A percentile compares a stretch with the other conserved stretches of the same genome.
These are phyloP conservation scores for Hypotaenidia okinawae DNA, from an alignment of 2,797 vertebrate genomes.

Conservation along the genomic window DNA sequence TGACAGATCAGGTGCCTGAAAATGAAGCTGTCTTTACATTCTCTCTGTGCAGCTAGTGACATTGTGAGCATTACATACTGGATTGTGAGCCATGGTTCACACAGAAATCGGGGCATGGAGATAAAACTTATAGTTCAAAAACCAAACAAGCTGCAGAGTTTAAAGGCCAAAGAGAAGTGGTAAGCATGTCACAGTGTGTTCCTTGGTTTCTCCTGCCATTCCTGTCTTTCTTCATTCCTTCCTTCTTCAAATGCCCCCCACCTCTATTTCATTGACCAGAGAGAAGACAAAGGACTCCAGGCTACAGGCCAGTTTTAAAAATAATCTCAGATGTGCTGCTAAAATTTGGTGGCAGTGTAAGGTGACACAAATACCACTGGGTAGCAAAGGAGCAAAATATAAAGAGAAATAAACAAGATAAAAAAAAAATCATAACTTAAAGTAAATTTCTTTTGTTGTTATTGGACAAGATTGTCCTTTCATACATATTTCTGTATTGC, in stretches of 20 bases:
- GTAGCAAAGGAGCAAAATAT: not conserved
- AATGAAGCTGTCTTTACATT: not conserved
- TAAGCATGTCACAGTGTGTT: not conserved
- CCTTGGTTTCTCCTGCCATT: not conserved
- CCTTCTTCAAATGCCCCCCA: not conserved
- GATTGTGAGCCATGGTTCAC: not conserved
- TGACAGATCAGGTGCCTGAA: not conserved
- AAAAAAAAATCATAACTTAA: not conserved
- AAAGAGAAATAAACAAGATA: not conserved
- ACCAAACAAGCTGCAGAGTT: not conserved
- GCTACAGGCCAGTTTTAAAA: not conserved
- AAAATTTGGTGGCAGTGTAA: not conserved
- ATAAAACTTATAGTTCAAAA: not conserved
- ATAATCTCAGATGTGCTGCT: not conserved
- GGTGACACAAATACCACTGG: not conserved
- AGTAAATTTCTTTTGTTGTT: not conserved
- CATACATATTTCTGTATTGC: conserved; percentile 1
- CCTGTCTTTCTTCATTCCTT: not conserved
- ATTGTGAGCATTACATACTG: not conserved
- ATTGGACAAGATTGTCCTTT: not conserved
- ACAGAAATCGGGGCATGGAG: not conserved
- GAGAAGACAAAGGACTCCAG: not conserved
- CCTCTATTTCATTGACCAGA: not conserved
- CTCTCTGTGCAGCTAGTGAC: fast-evolving
- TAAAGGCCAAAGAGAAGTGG: not conserved